Base-by-base conservation (phyloP, 2,888 invertebrate genomes). In the Sphaerophoria rueppellii region DNA sequence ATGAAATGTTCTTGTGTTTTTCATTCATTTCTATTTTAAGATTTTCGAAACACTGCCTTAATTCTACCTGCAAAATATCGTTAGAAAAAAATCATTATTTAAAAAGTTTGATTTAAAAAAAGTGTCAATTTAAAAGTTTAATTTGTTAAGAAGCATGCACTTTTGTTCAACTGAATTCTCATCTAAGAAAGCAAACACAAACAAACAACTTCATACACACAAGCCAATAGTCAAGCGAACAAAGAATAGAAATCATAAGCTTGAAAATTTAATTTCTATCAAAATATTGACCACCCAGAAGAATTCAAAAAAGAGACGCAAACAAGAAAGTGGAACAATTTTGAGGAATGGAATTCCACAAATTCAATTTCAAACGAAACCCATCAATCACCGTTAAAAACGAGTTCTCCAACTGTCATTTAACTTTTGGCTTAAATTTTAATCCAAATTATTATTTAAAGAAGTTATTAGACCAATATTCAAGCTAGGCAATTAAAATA, bases 331-430 rank as follows among this genome's bases (percentile, higher is more conserved):
- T 63, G 46, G 63, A 52, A 67, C 65, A 2, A 4, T 35, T 67
- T 67, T 54, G 32, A n/a, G n/a, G 9, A 24, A 24, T 67, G 40
- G 54, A 54, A 67, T 67, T 67, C 54, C 67, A 54, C 24, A 24
- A 24, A 24, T 67, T 67, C 40, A n/a, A 54, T 54, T 67, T 67
- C 54, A 67, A 67, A 67, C 32, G 52, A 4, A 67, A 43, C 54
- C 67, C 67, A 67, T 67, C 67, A 67, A 67, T 67, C 67, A 67
- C 52, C 37, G 67, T 67, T 67, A 67, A 67, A 67, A 67, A 67
- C 67, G 2, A 67, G 67, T 67, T 67, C 54, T 54, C 54, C 34
- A 54, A 67, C 52, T 67, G 67, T 54, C 67, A 54, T 54, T 67
- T 67, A 67, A 67, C 24, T 67, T 40, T 54, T 67, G 67, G 67